Evolutionary conservation across 2,888 invertebrate species (phyloP), one percentile per base, ranked within the genome.

Genomic region (Flexamia atlantica): DNA sequence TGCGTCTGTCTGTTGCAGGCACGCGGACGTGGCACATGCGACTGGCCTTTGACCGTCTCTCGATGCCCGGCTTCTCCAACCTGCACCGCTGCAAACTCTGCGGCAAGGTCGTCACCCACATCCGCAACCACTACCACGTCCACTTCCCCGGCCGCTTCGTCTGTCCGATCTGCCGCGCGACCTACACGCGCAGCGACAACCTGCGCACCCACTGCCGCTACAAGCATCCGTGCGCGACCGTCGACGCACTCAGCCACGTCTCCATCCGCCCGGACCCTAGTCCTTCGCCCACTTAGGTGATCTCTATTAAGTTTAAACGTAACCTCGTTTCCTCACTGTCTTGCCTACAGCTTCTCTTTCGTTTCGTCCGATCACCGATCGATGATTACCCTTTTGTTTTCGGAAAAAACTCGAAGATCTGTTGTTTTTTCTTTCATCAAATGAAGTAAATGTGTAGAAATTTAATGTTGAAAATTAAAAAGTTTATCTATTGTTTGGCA

Each of bases 21-120:
- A 96, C 96, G 92, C 96, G 96, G 95, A 96, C 96, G 94, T 96
- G 96, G 96, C 96, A 96, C 93, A 96, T 96, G 96, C 95, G 96
- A 93, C 95, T 96, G 92, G 96, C 96, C 92, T 97, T 96, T 94
- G 97, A 97, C 94, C 96, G 96, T 90, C 94, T 96, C 93, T 28
- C 28, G 28, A 10, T 64, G 14, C 96, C 96, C 92, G 96, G 96
- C 92, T 87, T 86, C 85, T 95, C 96, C 91, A 97, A 97, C 94
- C 95, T 96, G 93, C 96, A 97, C 94, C 95, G 96, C 91, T 97
- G 97, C 94, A 96, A 96, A 94, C 94, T 97, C 92, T 97, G 96
- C 93, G 96, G 97, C 92, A 97, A 97, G 94, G 96, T 97, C 93
- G 97, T 97, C 92, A 96, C 97, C 92, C 96, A 97, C 94, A 96